Base-by-base conservation (phyloP, 2,797 vertebrate species). In the Leptatherina wallacei region DNA sequence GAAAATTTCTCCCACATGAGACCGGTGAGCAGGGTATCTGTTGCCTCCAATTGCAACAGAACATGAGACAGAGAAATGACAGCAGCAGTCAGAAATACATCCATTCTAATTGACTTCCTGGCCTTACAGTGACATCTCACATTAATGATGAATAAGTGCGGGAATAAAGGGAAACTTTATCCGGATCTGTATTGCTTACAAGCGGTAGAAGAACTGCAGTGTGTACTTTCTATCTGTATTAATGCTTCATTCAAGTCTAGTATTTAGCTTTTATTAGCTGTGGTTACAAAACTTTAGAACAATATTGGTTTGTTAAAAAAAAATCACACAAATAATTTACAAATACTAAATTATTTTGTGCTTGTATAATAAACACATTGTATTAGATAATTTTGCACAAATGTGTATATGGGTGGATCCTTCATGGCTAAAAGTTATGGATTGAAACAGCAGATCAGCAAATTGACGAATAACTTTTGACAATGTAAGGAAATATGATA, bases 51-150 rank as follows among this genome's bases (percentile, higher is more conserved):
- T 86, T 54, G 35, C 59, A 63, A 20, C 77, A 27, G 83, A 92
- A 92, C 90, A 87, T 61, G 90, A 93, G 88, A 89, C 84, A 72
- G 87, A 90, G 85, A 74, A 84, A 92, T 85, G 87, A 90, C 88
- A 82, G 83, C 59, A 57, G 56, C 68, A 65, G 81, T 87, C 86
- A 80, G 80, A 90, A 91, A 92, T 84, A 71, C 91, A 92, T 93
- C 87, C 78, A 85, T 92, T 90, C 71, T 91, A 93, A 94, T 94
- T 94, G 93, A 93, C 93, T 94, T 93, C 88, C 89, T 93, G 91
- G 77, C 88, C 85, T 84, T 44, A 60, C 79, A 35, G 66, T 88
- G 81, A 89, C 89, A 89, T 89, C 82, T 80, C 68, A 56, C 77
- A 88, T 89, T 81, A 87, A 85, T 88, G 88, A 92, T 87, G 70